Conservation (phyloP, 2,797 vertebrate species). For the Gastrophryne carolinensis region DNA sequence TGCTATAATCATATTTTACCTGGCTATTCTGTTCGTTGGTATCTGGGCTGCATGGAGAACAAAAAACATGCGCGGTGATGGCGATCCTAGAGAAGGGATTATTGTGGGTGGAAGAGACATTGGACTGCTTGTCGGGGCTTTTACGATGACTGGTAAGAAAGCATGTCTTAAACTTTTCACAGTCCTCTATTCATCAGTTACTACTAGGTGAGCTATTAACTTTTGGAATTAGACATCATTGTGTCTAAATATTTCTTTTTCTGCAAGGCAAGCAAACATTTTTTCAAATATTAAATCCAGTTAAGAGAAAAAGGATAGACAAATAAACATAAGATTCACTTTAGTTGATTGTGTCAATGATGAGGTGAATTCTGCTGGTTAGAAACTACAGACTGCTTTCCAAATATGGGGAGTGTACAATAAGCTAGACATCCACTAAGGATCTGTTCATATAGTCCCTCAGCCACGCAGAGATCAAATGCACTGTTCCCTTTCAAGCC, state of each 20-base stretch:
- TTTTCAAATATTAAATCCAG: not conserved
- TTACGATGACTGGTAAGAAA: conserved; percentile 93
- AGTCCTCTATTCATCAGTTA: not conserved
- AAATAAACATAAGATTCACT: too few species aligned
- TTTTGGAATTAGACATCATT: not conserved
- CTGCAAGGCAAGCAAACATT: not conserved
- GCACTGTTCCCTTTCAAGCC: too few species aligned
- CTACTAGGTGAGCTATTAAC: not conserved
- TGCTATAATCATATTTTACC: conserved; percentile 91
- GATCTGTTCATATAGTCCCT: too few species aligned
- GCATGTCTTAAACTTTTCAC: not conserved
- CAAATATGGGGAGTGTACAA: not conserved
- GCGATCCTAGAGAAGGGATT: conserved; percentile 87
- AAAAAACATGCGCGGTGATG: conserved; percentile 78
- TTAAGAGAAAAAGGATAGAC: not conserved
- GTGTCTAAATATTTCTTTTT: not conserved
- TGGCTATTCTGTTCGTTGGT: conserved; percentile 88
- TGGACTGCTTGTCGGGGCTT: conserved; percentile 91
- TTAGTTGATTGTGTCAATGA: not conserved
- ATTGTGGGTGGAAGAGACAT: conserved; percentile 96
- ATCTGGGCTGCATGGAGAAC: conserved; percentile 99
- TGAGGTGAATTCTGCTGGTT: not conserved
- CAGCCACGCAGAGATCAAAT: too few species aligned
- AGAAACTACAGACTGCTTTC: not conserved
- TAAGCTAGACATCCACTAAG: too few species aligned